Conservation (phyloP, 2,797 vertebrate genomes). For the Pitangus sulphuratus region DNA sequence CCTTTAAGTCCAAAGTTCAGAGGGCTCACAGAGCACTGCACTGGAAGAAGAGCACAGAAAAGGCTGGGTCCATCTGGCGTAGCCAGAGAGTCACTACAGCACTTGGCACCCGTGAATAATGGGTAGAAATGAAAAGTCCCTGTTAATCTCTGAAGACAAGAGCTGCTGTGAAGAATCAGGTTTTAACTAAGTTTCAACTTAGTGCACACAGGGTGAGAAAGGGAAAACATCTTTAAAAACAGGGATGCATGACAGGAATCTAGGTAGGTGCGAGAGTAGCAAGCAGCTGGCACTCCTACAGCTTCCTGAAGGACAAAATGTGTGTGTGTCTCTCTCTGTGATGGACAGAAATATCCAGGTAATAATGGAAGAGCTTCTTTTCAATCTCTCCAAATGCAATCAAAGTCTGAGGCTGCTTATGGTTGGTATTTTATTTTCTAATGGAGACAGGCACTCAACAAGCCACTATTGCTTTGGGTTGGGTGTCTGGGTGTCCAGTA, state of each 20-base stretch:
- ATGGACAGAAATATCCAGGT: neutral
- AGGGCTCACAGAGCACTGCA: neutral
- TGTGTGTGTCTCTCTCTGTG: neutral
- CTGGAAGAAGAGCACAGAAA: neutral
- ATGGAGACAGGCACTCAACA: neutral
- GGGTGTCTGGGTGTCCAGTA: neutral
- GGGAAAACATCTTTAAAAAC: neutral
- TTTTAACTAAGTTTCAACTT: neutral
- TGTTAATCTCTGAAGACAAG: neutral
- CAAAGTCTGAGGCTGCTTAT: neutral
- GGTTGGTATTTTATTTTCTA: neutral
- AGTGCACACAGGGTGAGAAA: neutral
- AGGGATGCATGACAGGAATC: neutral
- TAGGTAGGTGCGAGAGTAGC: neutral
- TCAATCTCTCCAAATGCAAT: neutral
- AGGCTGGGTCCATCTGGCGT: neutral
- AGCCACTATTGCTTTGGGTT: neutral
- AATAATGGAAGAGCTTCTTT: neutral
- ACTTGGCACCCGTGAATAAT: neutral
- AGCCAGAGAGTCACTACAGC: neutral
- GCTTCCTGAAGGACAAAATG: neutral
- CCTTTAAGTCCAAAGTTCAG: neutral
- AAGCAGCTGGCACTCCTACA: neutral
- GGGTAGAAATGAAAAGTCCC: neutral
- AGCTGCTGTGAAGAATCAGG: neutral